Percentiles rank a stretch among this genome's conserved stretches.
phyloP scores from a whole-genome alignment of 1,140 invertebrate species.

The Meloidogyne chitwoodi region DNA sequence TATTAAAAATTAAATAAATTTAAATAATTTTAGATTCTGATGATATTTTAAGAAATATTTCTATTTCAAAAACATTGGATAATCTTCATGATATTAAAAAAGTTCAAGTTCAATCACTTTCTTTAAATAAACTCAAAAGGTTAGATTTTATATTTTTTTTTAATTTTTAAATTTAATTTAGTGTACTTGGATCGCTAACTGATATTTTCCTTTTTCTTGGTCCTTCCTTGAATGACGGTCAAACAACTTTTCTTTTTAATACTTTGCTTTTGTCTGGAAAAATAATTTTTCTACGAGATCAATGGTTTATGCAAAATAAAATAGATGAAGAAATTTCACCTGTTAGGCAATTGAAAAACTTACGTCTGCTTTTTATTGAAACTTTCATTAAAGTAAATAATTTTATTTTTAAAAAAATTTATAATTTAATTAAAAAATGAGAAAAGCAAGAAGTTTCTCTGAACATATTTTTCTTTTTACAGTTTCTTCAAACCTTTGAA shows the following conservation, averaged over 20 bases:
- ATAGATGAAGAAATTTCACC: neutral
- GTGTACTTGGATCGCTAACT: neutral
- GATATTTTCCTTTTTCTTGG: constrained; percentile 15
- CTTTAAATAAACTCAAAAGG: constrained; percentile 21
- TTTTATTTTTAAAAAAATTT: neutral
- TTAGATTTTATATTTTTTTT: neutral
- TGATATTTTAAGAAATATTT: neutral
- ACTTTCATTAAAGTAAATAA: constrained; percentile 7
- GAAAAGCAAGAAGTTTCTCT: too few relatives aligned
- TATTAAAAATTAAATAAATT: too few relatives aligned
- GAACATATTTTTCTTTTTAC: neutral
- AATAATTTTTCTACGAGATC: neutral
- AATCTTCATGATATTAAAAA: neutral
- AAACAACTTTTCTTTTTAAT: constrained; percentile 5
- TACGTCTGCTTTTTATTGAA: constrained; percentile 24
- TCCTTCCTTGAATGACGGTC: constrained; percentile 11
- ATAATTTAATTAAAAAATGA: too few relatives aligned
- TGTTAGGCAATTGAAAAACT: constrained; percentile 5
- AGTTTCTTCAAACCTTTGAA: constrained; percentile 17
- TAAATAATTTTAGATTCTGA: neutral
- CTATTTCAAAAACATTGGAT: neutral
- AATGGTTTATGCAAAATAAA: neutral
- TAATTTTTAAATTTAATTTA: neutral
- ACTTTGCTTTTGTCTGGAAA: constrained; percentile 9
- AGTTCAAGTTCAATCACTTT: neutral